Evolutionary conservation across 2,888 invertebrate species (phyloP).

Genomic region (Ectemnius cavifrons): DNA sequence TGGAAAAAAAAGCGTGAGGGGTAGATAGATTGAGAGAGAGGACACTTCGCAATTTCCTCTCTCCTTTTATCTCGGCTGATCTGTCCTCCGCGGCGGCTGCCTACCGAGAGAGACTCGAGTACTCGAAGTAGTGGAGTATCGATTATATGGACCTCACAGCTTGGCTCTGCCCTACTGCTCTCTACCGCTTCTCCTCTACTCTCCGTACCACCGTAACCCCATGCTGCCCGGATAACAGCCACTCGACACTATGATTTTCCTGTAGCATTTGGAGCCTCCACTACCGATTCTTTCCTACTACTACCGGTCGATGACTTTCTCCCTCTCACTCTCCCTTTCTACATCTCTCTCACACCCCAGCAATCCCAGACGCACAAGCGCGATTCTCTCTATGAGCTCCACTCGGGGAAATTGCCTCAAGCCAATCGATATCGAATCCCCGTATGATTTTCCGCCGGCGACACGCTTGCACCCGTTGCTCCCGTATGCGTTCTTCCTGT

Average conservation of each 20-base stretch:
- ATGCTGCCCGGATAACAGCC: constrained; percentile 61
- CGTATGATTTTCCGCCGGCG: not conserved
- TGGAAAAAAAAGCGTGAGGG: constrained; percentile 16
- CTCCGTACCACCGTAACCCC: constrained; percentile 12
- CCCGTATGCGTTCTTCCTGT: no score
- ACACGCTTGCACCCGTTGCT: not conserved
- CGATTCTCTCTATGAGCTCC: not conserved
- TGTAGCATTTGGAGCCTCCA: constrained; percentile 33
- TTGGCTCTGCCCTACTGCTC: constrained; percentile 19
- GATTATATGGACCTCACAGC: constrained; percentile 63
- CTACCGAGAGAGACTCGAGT: constrained; percentile 35
- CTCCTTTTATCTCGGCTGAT: constrained; percentile 47
- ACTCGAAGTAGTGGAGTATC: constrained; percentile 62
- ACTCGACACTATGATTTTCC: constrained; percentile 58
- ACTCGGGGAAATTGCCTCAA: not conserved
- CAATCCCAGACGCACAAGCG: not conserved
- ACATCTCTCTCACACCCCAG: not conserved
- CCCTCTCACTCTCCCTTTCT: not conserved
- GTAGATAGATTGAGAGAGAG: constrained; percentile 13
- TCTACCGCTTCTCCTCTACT: not conserved
- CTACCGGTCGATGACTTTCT: not conserved
- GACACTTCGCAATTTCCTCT: constrained; percentile 23
- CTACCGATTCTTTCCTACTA: constrained; percentile 29
- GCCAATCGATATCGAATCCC: constrained; percentile 7
- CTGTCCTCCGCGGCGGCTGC: constrained; percentile 40